phyloP scores from a whole-genome alignment of 2,888 invertebrate genomes.

The Melinaea marsaeus region DNA sequence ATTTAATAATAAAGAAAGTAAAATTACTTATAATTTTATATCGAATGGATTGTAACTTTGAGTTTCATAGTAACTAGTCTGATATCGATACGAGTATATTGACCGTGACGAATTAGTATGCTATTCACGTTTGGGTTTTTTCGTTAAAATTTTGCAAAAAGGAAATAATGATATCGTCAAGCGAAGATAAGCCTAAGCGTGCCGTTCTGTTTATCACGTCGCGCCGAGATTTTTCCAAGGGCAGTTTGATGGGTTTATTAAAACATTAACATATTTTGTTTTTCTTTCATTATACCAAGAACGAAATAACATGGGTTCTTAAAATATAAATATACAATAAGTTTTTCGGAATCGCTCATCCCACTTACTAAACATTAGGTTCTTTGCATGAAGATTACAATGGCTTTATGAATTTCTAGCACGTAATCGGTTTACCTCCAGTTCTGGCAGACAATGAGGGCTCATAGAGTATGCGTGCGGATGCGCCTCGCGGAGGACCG shows the following conservation, averaged over 20 bases:
- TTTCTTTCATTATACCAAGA: slow-evolving; percentile 10
- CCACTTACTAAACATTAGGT: slow-evolving; percentile 55
- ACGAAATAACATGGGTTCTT: background rate
- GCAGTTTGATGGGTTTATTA: slow-evolving; percentile 51
- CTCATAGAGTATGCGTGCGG: slow-evolving; percentile 62
- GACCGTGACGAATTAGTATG: slow-evolving; percentile 71
- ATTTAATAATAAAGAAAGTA: slow-evolving; percentile 52
- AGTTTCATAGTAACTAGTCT: slow-evolving; percentile 26
- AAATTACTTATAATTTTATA: slow-evolving; percentile 62
- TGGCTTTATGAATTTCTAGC: slow-evolving; percentile 70
- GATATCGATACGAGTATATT: slow-evolving; percentile 70
- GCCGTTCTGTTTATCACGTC: slow-evolving; percentile 66
- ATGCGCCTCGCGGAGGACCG: slow-evolving; percentile 54
- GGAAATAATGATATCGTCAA: slow-evolving; percentile 74
- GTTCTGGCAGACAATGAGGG: slow-evolving; percentile 59
- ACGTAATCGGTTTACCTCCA: slow-evolving; percentile 68
- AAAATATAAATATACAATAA: background rate
- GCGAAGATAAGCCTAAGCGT: slow-evolving; percentile 67
- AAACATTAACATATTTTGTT: slow-evolving; percentile 33
- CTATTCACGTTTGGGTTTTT: slow-evolving; percentile 61
- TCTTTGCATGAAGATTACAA: slow-evolving; percentile 55
- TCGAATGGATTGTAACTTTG: slow-evolving; percentile 48
- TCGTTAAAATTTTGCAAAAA: slow-evolving; percentile 68
- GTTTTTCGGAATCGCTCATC: slow-evolving; percentile 41
- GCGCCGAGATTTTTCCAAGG: slow-evolving; percentile 54